Evolutionary conservation across 2,797 vertebrate genomes (phyloP).

Genomic region (Antrozous pallidus): DNA sequence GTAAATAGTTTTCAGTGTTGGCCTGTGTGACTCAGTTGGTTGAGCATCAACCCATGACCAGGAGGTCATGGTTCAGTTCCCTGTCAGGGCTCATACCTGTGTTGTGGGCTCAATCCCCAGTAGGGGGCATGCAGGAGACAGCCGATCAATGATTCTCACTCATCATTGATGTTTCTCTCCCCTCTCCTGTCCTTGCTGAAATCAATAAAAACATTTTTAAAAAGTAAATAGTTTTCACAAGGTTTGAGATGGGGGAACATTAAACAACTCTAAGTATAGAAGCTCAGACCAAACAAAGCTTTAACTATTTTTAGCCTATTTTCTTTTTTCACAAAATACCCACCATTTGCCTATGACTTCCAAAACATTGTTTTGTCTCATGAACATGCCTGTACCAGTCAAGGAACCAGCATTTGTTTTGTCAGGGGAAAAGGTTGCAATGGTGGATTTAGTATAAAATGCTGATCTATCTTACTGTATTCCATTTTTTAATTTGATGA

Average conservation of each 20-base stretch:
- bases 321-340: conserved; percentile 12
- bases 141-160: no score
- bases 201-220: no score
- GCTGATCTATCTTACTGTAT: neutral
- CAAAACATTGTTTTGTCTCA: neutral
- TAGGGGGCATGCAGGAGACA: no score
- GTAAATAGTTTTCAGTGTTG: neutral
- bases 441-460: neutral
- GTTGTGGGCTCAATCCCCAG: no score
- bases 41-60: no score
- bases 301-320: neutral
- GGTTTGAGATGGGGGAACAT: neutral
- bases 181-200: no score
- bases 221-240: neutral
- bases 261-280: neutral
- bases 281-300: neutral
- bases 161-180: no score
- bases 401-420: neutral
- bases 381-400: neutral
- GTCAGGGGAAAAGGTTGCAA: neutral
- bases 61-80: no score
- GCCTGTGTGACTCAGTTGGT: no score
- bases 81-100: no score
- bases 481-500: neutral
- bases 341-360: neutral